Base-by-base conservation (phyloP, 2,113 vertebrate species). In the Turdus rufiventris region DNA sequence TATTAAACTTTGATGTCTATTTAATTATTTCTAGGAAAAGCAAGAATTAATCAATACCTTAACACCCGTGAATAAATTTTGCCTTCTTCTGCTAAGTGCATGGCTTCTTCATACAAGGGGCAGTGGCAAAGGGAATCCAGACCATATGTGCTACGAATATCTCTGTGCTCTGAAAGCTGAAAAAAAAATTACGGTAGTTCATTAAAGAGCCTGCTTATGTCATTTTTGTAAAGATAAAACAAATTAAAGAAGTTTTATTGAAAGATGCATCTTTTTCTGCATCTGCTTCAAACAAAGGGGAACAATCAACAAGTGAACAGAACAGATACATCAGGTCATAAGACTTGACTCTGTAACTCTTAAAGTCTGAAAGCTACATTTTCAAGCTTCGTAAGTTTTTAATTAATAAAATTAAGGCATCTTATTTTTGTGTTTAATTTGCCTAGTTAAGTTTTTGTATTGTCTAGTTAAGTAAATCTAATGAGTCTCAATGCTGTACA, bases 31-130 rank as follows among this genome's bases (percentile, higher is more conserved):
- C n/a, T n/a, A n/a, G n/a, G n/a, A n/a, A n/a, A n/a, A n/a, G n/a
- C n/a, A n/a, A n/a, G n/a, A n/a, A n/a, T n/a, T n/a, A n/a, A 85
- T 66, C 14, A 57, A 24, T 97, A 99, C 99, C 99, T 97, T 57
- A 99, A 97, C 21, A 99, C 99, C 82, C 99, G 96, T 74, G 99
- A 99, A 97, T 98, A 98, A 96, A 99, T 98, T 95, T 98, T 98
- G 33, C 99, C 99, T 15, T 99, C 99, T 93, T 99, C 99, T 8
- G 98, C 99, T 96, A 99, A 96, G 93, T 97, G 98, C 98, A 99
- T 98, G 11, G 99, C 99, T 96, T 99, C 99, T 89, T 99, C 99
- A 19, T 99, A 99, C 76, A 99, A 95, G 1, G 98, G 98, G 56
- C 98, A 98, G 62, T 98, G 98, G 75, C 98, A 98, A 18, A 99